A percentile compares a stretch with the other conserved stretches of the same genome.
phyloP scores from a whole-genome alignment of 2,797 vertebrate species.

The Chromis chromis region DNA sequence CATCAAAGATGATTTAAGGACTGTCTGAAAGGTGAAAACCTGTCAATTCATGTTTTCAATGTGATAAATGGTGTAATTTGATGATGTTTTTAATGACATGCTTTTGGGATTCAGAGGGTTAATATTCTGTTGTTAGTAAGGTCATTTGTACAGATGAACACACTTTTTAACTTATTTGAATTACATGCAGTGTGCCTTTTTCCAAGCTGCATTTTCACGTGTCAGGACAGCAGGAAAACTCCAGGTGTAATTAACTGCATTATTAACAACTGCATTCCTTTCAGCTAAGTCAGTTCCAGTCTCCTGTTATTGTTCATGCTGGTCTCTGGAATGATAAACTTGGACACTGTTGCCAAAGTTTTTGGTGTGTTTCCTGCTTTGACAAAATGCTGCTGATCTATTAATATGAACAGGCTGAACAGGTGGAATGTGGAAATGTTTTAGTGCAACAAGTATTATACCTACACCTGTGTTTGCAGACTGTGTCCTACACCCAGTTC shows the following conservation, averaged over 20 bases:
- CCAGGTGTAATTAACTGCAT: background rate
- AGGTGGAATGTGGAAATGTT: background rate
- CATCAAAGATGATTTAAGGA: no score
- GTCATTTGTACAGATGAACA: background rate
- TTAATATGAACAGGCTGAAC: background rate
- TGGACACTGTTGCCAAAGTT: background rate
- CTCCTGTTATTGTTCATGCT: background rate
- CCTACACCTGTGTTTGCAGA: constrained; percentile 80
- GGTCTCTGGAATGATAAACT: no score
- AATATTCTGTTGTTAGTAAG: background rate
- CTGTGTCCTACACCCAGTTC: constrained; percentile 98
- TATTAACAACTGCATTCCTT: background rate
- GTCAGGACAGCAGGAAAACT: background rate
- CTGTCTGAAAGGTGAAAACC: no score
- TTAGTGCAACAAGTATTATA: background rate
- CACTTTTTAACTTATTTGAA: background rate
- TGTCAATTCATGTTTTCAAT: no score
- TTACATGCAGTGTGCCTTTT: background rate
- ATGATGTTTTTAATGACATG: no score
- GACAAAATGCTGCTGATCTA: background rate
- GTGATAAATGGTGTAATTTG: no score
- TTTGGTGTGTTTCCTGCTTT: background rate
- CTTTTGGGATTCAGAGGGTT: no score
- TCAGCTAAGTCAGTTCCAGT: constrained; percentile 8
- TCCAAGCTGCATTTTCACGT: background rate